A percentile compares a stretch with the other conserved stretches of the same genome.
Evolutionary conservation across 2,888 invertebrate species (phyloP).

Genomic region (Aphidoletes aphidimyza): DNA sequence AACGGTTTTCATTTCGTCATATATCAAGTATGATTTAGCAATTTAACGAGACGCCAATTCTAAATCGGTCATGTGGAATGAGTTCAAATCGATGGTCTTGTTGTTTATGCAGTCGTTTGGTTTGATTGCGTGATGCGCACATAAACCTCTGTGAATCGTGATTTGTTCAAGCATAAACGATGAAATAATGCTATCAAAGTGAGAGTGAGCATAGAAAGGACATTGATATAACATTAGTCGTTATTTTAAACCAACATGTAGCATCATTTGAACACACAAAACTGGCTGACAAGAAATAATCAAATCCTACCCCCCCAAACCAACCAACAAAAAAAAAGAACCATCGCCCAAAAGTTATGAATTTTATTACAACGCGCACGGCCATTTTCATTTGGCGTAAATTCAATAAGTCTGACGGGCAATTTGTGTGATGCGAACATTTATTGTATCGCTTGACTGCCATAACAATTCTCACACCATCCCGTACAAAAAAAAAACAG

Average conservation of each 20-base stretch:
- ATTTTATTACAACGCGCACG: background rate
- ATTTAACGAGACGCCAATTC: conserved; percentile 7
- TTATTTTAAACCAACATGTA: no score
- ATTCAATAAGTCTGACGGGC: background rate
- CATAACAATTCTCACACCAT: conserved; percentile 46
- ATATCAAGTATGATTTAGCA: background rate
- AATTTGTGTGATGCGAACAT: conserved; percentile 32
- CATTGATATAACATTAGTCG: no score
- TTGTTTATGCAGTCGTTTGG: background rate
- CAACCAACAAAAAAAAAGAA: no score
- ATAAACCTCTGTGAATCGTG: conserved; percentile 11
- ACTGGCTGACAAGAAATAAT: no score
- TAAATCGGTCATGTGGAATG: conserved; percentile 24
- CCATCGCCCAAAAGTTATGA: background rate
- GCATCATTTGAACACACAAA: no score
- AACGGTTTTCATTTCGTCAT: background rate
- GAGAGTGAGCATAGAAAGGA: background rate
- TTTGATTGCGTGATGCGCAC: background rate
- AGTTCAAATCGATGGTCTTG: background rate
- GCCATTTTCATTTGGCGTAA: background rate
- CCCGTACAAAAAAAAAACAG: background rate
- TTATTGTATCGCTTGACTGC: conserved; percentile 19
- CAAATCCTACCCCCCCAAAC: no score
- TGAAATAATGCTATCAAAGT: background rate
- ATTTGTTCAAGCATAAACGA: conserved; percentile 2